Evolutionary conservation across 1,140 invertebrate genomes (phyloP).

Genomic region (Mamestra configurata): DNA sequence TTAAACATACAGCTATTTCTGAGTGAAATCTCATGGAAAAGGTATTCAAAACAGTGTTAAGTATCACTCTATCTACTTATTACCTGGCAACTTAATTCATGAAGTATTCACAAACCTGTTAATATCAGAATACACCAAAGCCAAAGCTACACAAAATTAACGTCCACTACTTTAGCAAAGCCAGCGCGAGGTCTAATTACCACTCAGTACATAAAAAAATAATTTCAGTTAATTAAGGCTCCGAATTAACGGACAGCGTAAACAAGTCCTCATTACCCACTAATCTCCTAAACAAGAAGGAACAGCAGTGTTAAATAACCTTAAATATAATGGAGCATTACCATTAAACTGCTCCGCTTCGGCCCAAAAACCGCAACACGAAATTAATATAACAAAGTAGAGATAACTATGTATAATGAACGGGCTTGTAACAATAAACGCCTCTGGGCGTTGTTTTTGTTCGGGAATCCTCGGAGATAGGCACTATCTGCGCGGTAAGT

Average conservation of each 20-base stretch:
- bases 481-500: slow-evolving; percentile 54
- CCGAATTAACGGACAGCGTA: slow-evolving; percentile 23
- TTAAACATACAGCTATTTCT: too few relatives aligned
- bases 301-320: slow-evolving; percentile 46
- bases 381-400: slow-evolving; percentile 69
- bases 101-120: not conserved
- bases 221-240: slow-evolving; percentile 20
- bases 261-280: slow-evolving; percentile 22
- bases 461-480: slow-evolving; percentile 57
- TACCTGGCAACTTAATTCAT: not conserved
- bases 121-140: not conserved
- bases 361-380: slow-evolving; percentile 60
- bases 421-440: slow-evolving; percentile 76
- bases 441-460: slow-evolving; percentile 73
- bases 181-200: not conserved
- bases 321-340: slow-evolving; percentile 51
- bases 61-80: too few relatives aligned
- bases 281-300: slow-evolving; percentile 45
- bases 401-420: slow-evolving; percentile 72
- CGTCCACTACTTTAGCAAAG: not conserved
- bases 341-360: slow-evolving; percentile 51
- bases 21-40: too few relatives aligned
- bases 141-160: not conserved
- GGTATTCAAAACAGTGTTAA: too few relatives aligned
- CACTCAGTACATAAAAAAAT: slow-evolving; percentile 3